Evolutionary conservation across 2,113 vertebrate species (phyloP).

Genomic region (Irena cyanogastra): DNA sequence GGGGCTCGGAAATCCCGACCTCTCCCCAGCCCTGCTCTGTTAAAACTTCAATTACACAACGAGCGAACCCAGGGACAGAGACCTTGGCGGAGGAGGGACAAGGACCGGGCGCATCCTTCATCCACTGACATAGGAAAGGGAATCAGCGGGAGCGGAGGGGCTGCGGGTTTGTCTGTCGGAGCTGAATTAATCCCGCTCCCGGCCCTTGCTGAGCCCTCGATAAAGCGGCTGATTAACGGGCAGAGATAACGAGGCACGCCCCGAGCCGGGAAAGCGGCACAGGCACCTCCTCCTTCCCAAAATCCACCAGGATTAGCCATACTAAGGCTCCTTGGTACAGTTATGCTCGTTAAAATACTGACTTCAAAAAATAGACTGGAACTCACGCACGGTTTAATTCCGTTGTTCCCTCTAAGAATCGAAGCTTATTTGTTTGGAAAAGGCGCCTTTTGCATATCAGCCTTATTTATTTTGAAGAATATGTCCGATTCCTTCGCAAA

Average conservation of each 20-base stretch:
- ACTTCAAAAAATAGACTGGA: neutral
- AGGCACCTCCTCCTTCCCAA: neutral
- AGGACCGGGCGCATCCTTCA: neutral
- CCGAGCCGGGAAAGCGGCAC: rapidly evolving
- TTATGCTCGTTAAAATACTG: neutral
- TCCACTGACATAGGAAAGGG: neutral
- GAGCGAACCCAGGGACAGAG: rapidly evolving
- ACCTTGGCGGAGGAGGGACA: neutral
- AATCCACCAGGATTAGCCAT: neutral
- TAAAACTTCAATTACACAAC: neutral
- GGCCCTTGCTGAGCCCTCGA: neutral
- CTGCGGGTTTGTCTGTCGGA: neutral
- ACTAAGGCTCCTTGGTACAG: neutral
- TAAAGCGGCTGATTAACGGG: neutral
- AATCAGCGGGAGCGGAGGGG: neutral
- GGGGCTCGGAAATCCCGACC: neutral
- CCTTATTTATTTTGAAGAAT: neutral
- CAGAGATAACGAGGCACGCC: neutral
- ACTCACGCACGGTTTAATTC: rapidly evolving
- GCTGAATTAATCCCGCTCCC: neutral
- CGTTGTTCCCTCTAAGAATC: neutral
- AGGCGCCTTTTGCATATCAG: neutral
- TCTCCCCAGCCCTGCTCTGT: rapidly evolving
- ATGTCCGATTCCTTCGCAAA: neutral
- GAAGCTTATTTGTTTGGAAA: neutral